phyloP scores from a whole-genome alignment of 2,888 invertebrate species.

The Isotomurus palustris region DNA sequence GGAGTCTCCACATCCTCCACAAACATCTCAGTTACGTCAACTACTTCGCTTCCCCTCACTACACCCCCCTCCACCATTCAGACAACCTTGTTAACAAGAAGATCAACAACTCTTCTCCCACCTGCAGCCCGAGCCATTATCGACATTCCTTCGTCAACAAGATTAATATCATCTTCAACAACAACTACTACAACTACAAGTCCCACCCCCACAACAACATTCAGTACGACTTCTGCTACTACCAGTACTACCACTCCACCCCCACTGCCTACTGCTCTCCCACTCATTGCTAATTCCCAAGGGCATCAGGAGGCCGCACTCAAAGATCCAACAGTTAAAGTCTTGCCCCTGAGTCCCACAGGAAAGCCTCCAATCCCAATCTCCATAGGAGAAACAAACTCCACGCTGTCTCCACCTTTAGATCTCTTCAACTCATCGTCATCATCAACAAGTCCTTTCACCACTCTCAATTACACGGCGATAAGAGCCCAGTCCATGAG shows the following conservation, averaged over 20 bases:
- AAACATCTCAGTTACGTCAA: no score
- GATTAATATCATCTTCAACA: no score
- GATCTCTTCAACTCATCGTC: slow-evolving; percentile 28
- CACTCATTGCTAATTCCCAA: no score
- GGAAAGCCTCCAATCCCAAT: background rate
- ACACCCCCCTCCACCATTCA: slow-evolving; percentile 3
- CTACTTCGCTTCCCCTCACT: no score
- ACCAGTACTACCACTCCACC: no score
- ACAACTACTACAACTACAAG: no score
- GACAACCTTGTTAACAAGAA: slow-evolving; percentile 5
- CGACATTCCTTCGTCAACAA: background rate
- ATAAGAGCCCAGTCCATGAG: slow-evolving; percentile 80
- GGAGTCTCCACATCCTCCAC: slow-evolving; percentile 22
- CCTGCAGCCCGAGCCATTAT: background rate
- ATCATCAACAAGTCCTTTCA: slow-evolving; percentile 54
- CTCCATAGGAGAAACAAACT: background rate
- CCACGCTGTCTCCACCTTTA: slow-evolving; percentile 20
- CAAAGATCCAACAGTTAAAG: no score
- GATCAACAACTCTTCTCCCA: slow-evolving; percentile 1
- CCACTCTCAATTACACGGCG: slow-evolving; percentile 74
- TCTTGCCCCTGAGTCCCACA: no score
- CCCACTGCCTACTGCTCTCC: no score
- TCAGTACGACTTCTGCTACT: no score
- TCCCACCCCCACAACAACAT: no score
- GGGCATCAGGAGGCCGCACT: no score